phyloP scores from a whole-genome alignment of 2,888 invertebrate species.

The Augochlorella aurata region DNA sequence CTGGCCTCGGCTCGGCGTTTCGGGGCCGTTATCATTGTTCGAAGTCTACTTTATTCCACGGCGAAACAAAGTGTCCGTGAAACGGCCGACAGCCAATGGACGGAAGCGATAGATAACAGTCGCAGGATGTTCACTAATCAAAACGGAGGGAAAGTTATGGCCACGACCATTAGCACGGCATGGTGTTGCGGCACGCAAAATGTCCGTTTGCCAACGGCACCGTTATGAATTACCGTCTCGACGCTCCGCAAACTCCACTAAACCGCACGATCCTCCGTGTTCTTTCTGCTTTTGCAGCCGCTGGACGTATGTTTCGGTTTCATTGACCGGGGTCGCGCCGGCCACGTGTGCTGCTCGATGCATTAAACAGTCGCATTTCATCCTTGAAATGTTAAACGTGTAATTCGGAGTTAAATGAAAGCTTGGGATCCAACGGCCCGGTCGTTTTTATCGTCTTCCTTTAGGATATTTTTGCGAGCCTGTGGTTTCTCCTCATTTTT shows the following conservation, averaged over 20 bases:
- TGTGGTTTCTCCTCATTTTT: not conserved
- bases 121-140: constrained; percentile 65
- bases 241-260: constrained; percentile 10
- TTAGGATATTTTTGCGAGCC: not conserved
- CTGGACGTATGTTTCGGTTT: not conserved
- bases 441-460: not conserved
- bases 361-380: not conserved
- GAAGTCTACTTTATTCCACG: constrained; percentile 27
- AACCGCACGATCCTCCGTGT: constrained; percentile 7
- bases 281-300: not conserved
- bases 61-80: constrained; percentile 40
- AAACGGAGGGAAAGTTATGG: constrained; percentile 69
- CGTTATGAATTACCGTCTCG: constrained; percentile 46
- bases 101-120: constrained; percentile 54
- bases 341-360: not conserved
- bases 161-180: constrained; percentile 46
- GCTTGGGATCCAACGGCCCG: not conserved
- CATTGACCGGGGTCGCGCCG: not conserved
- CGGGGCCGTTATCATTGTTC: constrained; percentile 36
- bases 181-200: constrained; percentile 55
- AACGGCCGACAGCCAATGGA: constrained; percentile 30
- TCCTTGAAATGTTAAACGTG: not conserved
- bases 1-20: not conserved
- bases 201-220: constrained; percentile 38
- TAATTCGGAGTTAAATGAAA: not conserved